Evolutionary conservation across 2,888 invertebrate species (phyloP), one percentile per base, ranked within the genome.

Genomic region (Nowickia ferox): DNA sequence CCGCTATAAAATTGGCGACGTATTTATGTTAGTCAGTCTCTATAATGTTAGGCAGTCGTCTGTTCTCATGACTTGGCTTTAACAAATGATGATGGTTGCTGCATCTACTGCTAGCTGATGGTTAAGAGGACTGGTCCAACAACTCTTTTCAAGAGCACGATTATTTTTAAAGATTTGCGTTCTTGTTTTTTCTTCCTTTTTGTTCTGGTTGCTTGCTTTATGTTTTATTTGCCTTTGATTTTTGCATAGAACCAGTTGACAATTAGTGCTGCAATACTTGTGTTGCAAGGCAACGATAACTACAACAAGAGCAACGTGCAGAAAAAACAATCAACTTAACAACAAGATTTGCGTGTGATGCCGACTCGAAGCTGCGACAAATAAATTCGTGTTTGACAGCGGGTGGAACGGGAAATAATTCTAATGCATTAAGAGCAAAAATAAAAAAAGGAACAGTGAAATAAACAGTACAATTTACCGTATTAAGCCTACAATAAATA

Each of bases 231-330:
- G 57, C 51, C 57, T 82, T 57, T 74, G 46, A 51, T 69, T 81
- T 72, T 79, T 76, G 79, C 74, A 83, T 87, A 89, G 88, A 90
- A 90, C 90, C 91, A 91, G 91, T 90, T 91, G 87, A 88, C 88
- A 87, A 87, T 87, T 87, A 87, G 86, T 80, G 74, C 57, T 77
- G 77, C 77, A 69, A 78, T 83, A 59, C 55, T 83, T 77, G 55
- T 77, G 72, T 48, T 69, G 44, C 69, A 80, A 81, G 68, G 68
- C 72, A 65, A 65, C 75, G 40, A 55, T 72, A 87, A 89, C 90
- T 90, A 87, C 89, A 88, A 89, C 87, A 88, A 90, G 69, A 81
- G 46, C 85, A 66, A 82, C 75, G 61, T 71, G 63, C 65, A 38
- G 42, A 48, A n/a, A 30, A 66, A 80, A 61, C 72, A 65, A 77